These are phyloP conservation scores for Cryptoprocta ferox DNA, from an alignment of 2,797 vertebrate genomes.

Conservation along the genomic window DNA sequence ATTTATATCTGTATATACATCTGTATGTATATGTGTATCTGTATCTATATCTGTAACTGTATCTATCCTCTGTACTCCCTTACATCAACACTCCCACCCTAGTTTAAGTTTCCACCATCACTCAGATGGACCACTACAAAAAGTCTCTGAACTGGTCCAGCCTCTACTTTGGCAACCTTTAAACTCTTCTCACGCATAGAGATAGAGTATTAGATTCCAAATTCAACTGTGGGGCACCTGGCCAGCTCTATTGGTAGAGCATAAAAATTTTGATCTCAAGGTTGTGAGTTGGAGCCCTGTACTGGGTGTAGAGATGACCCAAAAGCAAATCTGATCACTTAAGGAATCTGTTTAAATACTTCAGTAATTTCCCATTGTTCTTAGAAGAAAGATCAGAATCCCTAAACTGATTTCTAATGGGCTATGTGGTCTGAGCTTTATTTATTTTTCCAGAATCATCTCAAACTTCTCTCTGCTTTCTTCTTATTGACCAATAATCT, in stretches of 20 bases:
- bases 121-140: background rate
- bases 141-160: background rate
- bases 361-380: background rate
- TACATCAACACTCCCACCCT: background rate
- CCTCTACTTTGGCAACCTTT: background rate
- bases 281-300: background rate
- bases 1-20: background rate
- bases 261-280: background rate
- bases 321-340: background rate
- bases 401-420: background rate
- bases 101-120: background rate
- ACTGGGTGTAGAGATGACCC: background rate
- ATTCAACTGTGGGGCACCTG: background rate
- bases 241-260: background rate
- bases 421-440: background rate
- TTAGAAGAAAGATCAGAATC: conserved; percentile 3
- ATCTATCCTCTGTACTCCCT: background rate
- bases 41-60: background rate
- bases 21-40: background rate
- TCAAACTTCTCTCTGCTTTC: background rate
- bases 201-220: background rate
- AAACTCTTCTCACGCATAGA: background rate
- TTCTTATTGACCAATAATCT: background rate
- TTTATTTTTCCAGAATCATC: background rate
- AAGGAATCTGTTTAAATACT: background rate